Conservation (phyloP, 92 coral and sea anemone genomes). For the Isaurus tuberculatus region DNA sequence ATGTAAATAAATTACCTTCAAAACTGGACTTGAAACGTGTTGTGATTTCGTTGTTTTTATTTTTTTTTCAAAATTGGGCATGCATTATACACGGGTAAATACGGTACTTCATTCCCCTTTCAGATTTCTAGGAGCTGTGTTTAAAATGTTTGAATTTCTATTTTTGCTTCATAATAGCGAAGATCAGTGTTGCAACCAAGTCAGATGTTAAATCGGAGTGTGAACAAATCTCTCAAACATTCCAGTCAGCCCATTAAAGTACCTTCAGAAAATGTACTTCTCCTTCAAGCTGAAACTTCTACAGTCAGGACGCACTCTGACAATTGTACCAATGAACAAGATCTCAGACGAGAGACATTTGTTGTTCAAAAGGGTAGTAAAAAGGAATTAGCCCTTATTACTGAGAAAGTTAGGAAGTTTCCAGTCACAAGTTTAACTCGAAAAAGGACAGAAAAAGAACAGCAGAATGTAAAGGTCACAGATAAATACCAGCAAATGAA, state of each 20-base stretch:
- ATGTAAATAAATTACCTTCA: no score
- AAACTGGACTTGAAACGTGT: no score
- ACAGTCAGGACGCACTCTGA: neutral
- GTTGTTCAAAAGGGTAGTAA: conserved; percentile 46
- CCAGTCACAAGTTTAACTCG: neutral
- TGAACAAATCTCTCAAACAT: conserved; percentile 24
- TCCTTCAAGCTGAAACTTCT: neutral
- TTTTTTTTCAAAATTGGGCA: no score
- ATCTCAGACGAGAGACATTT: conserved; percentile 49
- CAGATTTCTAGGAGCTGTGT: no score
- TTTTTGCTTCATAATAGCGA: neutral
- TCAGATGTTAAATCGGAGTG: conserved; percentile 16
- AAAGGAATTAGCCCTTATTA: neutral
- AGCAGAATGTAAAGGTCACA: neutral
- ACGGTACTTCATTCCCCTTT: no score
- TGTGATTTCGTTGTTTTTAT: no score
- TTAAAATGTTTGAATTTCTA: no score
- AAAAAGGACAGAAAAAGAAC: neutral
- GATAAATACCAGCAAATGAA: neutral
- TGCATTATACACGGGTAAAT: no score
- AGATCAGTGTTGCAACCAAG: conserved; percentile 15
- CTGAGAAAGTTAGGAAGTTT: neutral
- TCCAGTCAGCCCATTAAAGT: neutral
- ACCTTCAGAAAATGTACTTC: neutral
- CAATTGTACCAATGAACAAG: conserved; percentile 6